phyloP scores from a whole-genome alignment of 1,140 invertebrate genomes.

The Penaeus vannamei region DNA sequence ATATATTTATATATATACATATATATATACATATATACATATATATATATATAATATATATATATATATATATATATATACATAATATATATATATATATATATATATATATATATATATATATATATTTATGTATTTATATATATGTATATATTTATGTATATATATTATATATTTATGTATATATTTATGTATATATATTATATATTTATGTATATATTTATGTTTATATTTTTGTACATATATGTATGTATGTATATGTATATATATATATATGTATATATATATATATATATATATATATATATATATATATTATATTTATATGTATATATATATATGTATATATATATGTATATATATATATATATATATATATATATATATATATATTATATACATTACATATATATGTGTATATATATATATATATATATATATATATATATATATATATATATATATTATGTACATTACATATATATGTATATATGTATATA shows the following conservation, averaged over 20 bases:
- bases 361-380: background rate
- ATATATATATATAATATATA: too few species aligned
- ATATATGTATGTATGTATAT: slow-evolving; percentile 25
- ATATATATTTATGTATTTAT: background rate
- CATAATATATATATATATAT: too few species aligned
- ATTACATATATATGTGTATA: slow-evolving; percentile 5
- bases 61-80: too few species aligned
- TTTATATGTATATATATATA: slow-evolving; percentile 13
- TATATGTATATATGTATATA: slow-evolving; percentile 19
- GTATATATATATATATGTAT: slow-evolving; percentile 23
- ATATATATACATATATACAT: too few species aligned
- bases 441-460: background rate
- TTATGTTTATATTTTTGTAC: background rate
- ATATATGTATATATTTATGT: background rate
- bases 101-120: too few species aligned
- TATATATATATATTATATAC: background rate
- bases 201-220: background rate
- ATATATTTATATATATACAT: too few species aligned
- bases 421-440: background rate
- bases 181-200: background rate
- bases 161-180: background rate
- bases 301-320: background rate
- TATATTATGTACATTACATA: too few species aligned
- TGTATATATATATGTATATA: background rate
- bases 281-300: slow-evolving; percentile 9